Evolutionary conservation across 2,113 vertebrate genomes (phyloP).

Genomic region (Prinia subflava): DNA sequence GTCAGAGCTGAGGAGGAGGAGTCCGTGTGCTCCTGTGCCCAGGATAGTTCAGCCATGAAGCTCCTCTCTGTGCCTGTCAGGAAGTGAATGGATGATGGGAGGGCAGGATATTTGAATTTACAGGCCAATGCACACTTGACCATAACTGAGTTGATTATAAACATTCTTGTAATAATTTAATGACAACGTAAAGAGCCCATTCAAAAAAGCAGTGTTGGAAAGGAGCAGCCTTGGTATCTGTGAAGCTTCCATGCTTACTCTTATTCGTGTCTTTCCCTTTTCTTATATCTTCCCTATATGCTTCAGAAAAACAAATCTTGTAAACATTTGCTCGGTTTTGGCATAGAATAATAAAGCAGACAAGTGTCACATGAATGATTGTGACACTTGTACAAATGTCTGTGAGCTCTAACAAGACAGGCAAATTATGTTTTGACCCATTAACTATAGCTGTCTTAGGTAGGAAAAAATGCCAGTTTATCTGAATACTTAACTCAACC

Average conservation of each 20-base stretch:
- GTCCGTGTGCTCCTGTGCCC: not conserved
- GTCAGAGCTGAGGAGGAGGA: not conserved
- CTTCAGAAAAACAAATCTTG: conserved; percentile 22
- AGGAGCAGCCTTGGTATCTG: not conserved
- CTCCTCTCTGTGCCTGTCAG: not conserved
- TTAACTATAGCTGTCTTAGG: not conserved
- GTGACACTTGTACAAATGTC: conserved; percentile 53
- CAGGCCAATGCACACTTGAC: not conserved
- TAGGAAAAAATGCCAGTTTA: not conserved
- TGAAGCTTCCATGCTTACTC: not conserved
- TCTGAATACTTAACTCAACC: not conserved
- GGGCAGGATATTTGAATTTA: not conserved
- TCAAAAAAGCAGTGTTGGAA: not conserved
- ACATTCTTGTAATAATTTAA: not conserved
- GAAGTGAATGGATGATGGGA: not conserved
- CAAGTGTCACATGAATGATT: conserved; percentile 53
- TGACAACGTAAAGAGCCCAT: not conserved
- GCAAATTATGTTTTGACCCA: conserved; percentile 51
- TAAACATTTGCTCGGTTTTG: conserved; percentile 28
- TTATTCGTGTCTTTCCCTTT: not conserved
- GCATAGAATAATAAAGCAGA: conserved; percentile 53
- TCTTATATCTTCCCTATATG: not conserved
- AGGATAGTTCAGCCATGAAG: not conserved
- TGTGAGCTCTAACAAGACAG: conserved; percentile 35
- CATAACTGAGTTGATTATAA: not conserved